phyloP scores from a whole-genome alignment of 2,797 vertebrate species.

The Nothura maculosa region DNA sequence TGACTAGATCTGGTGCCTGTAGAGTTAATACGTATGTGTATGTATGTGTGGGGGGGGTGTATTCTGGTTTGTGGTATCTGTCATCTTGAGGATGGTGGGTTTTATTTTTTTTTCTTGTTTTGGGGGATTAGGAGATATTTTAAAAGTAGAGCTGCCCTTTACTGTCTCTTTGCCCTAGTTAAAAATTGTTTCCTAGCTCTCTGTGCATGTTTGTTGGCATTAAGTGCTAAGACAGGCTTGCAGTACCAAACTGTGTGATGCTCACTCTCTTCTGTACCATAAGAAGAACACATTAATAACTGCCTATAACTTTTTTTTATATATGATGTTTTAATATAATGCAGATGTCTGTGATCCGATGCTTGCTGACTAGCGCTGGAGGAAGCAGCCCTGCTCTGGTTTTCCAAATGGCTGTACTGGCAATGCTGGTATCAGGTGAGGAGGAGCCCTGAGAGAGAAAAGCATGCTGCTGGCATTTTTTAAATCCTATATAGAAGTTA shows the following conservation, averaged over 20 bases:
- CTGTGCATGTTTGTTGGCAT: not conserved
- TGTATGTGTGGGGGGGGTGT: not conserved
- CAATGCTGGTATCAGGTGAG: not conserved
- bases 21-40: accelerated
- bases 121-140: not conserved
- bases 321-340: not conserved
- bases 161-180: not conserved
- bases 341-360: not conserved
- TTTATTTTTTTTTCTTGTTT: no score
- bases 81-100: accelerated
- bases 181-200: not conserved
- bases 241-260: not conserved
- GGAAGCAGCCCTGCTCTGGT: not conserved
- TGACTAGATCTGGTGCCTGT: not conserved
- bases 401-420: constrained; percentile 7
- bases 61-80: not conserved
- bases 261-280: not conserved
- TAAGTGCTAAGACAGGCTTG: not conserved
- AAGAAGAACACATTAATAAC: not conserved
- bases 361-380: not conserved
- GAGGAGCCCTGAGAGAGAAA: not conserved
- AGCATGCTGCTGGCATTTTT: not conserved
- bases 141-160: not conserved
- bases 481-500: not conserved
- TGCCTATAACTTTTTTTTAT: not conserved